phyloP scores from a whole-genome alignment of 30 jellyfish, hydroid and myxozoan genomes.

The Cassiopea andromeda region DNA sequence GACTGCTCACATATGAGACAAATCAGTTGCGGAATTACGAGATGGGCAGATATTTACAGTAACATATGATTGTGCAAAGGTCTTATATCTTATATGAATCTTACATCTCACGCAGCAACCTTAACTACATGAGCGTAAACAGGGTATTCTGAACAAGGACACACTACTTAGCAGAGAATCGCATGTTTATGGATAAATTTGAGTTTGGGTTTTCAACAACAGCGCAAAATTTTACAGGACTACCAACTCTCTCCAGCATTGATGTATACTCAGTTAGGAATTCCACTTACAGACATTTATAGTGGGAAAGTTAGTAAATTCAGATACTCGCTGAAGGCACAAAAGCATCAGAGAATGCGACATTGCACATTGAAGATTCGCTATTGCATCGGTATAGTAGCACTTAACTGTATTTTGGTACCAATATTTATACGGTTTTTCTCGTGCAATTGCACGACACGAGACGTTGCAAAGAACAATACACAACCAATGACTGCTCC shows the following conservation, averaged over 20 bases:
- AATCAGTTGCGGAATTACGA: too few species aligned
- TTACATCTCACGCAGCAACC: too few species aligned
- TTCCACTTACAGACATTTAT: not conserved
- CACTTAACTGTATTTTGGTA: constrained; percentile 72
- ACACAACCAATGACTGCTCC: not conserved
- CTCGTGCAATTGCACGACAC: constrained; percentile 27
- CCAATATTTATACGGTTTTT: constrained; percentile 70
- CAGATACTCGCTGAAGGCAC: constrained; percentile 13
- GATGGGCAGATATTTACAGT: too few species aligned
- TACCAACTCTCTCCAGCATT: not conserved
- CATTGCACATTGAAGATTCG: constrained; percentile 56
- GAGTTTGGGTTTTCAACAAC: too few species aligned
- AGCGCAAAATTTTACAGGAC: too few species aligned
- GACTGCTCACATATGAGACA: too few species aligned
- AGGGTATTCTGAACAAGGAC: too few species aligned
- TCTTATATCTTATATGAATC: too few species aligned
- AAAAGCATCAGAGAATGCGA: constrained; percentile 60
- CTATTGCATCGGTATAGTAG: constrained; percentile 30
- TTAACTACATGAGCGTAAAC: too few species aligned
- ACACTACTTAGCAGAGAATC: too few species aligned
- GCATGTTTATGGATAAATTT: too few species aligned
- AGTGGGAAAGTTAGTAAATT: not conserved
- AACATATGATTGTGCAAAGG: too few species aligned
- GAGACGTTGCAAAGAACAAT: not conserved
- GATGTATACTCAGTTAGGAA: constrained; percentile 9